Base-by-base conservation (phyloP, 1,140 invertebrate species). In the Zaprionus davidi region DNA sequence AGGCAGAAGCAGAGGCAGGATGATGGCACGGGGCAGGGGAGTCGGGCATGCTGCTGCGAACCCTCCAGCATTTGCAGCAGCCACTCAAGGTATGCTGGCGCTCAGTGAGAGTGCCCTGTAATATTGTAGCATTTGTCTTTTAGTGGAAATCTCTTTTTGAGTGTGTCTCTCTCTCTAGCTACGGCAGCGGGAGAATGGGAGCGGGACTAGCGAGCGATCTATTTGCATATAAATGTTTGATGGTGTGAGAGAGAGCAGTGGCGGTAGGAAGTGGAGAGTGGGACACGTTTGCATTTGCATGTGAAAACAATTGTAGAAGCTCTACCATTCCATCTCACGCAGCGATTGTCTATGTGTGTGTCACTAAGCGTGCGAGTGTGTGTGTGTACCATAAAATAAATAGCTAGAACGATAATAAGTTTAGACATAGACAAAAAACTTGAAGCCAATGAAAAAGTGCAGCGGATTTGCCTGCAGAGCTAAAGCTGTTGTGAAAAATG, bases 51-150 rank as follows among this genome's bases (percentile, higher is more conserved):
- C 17, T 28, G 57, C 28, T 51, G 49, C 15, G 51, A 78, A 53
- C 83, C 76, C 83, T 82, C 76, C 62, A 73, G 67, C 81, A 60
- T 79, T 79, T 76, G 59, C 72, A 75, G 82, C 76, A 86, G 80
- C 83, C 84, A 86, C 82, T 86, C 82, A 86, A 86, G 83, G 83
- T 86, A 87, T 49, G 71, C 68, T 71, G 26, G 28, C 44, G 67
- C 72, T 59, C 56, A 38, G 56, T 58, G 71, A 17, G 64, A 65
- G 64, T 60, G 55, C 66, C 71, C 82, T 63, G 84, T 87, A 81
- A 87, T 87, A 87, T 87, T 87, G 84, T 87, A 87, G 85, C 84
- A 87, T 87, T 87, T 87, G 84, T 87, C 84, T 87, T 86, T 87
- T 87, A 87, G 84, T 87, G 81, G 81, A 87, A 87, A 87, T 87